These are phyloP conservation scores for Macquaria australasica DNA, from an alignment of 2,113 vertebrate genomes.

Conservation along the genomic window DNA sequence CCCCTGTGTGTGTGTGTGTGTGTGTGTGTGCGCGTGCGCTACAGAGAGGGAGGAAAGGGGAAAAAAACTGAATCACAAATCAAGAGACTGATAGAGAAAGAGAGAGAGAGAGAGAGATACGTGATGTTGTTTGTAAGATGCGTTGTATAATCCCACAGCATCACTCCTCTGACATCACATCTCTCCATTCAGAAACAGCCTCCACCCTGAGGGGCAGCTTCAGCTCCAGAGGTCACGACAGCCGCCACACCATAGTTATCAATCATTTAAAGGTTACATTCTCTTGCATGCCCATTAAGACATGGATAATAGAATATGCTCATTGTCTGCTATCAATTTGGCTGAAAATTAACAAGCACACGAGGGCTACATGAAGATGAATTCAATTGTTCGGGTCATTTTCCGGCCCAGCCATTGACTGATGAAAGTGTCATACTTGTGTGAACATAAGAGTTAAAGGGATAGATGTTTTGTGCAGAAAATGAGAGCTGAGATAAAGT, in stretches of 20 bases:
- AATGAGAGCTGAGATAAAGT: background rate
- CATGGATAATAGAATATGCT: slow-evolving; percentile 5
- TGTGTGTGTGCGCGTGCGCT: slow-evolving; percentile 5
- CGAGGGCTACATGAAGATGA: background rate
- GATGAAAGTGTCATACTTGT: background rate
- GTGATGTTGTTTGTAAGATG: slow-evolving; percentile 26
- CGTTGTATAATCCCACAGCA: slow-evolving; percentile 48
- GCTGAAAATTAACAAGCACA: background rate
- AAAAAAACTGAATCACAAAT: slow-evolving; percentile 26
- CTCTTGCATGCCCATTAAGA: slow-evolving; percentile 19
- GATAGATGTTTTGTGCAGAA: background rate
- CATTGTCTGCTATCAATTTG: slow-evolving; percentile 1
- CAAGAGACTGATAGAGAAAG: background rate
- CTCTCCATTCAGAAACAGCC: slow-evolving; percentile 65
- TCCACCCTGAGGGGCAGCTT: slow-evolving; percentile 15
- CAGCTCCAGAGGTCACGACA: slow-evolving; percentile 8
- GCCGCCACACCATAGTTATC: background rate
- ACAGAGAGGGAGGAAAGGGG: background rate
- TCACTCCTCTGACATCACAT: slow-evolving; percentile 58
- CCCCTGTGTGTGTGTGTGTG: background rate
- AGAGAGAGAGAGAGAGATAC: background rate
- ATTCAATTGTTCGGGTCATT: background rate
- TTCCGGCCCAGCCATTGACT: background rate
- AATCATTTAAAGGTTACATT: slow-evolving; percentile 41
- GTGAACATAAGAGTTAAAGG: background rate